Conservation (phyloP, 2,888 invertebrate genomes). For the Nomada hirtipes region DNA sequence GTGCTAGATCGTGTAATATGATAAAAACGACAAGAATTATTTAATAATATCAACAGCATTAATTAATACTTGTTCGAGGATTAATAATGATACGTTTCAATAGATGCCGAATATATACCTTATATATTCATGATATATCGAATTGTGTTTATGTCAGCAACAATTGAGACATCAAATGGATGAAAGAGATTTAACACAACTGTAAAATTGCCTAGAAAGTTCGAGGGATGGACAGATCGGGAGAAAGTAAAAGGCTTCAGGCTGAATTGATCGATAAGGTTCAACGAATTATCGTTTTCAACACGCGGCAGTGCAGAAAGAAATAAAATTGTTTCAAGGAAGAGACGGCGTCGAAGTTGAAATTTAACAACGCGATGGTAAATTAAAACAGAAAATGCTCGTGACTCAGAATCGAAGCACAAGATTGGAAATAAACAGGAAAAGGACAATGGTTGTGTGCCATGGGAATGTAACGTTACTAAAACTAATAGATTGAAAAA, state of each 20-base stretch:
- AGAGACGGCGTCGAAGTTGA: background rate
- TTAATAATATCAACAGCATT: too few species aligned
- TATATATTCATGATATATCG: too few species aligned
- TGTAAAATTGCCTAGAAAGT: slow-evolving; percentile 33
- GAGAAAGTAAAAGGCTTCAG: slow-evolving; percentile 35
- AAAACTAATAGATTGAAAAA: too few species aligned
- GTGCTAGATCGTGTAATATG: too few species aligned
- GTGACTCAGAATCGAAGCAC: background rate
- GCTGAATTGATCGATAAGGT: slow-evolving; percentile 28
- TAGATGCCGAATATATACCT: too few species aligned
- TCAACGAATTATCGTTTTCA: slow-evolving; percentile 27
- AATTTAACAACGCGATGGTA: background rate
- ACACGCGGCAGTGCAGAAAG: slow-evolving; percentile 6
- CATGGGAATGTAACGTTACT: background rate
- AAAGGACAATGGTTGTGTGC: background rate
- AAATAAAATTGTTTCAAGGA: background rate
- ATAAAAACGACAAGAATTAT: too few species aligned
- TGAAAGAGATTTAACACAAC: too few species aligned
- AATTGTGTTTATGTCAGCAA: too few species aligned
- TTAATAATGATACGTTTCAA: too few species aligned
- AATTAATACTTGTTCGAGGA: too few species aligned
- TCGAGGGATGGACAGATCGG: slow-evolving; percentile 13
- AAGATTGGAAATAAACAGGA: background rate
- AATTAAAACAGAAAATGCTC: background rate
- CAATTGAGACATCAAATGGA: too few species aligned